Percentiles rank a stretch among this genome's conserved stretches.
Conservation (phyloP, 2,113 vertebrate species). For the Uria aalge region DNA sequence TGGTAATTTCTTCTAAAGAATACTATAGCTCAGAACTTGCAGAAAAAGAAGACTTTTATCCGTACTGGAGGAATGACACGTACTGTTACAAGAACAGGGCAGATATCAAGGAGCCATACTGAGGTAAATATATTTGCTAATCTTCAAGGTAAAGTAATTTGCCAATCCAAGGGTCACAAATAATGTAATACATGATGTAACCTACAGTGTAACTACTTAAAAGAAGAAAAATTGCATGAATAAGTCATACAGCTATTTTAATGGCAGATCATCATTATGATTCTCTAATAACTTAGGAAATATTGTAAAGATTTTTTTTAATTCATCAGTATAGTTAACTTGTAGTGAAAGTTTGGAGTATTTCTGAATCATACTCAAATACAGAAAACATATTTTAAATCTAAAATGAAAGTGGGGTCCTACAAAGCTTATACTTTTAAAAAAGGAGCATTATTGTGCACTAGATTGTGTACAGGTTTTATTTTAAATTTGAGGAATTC, state of each 20-base stretch:
- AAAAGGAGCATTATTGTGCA: not conserved
- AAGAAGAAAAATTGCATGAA: not conserved
- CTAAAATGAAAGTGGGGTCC: not conserved
- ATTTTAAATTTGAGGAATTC: not conserved
- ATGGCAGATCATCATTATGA: not conserved
- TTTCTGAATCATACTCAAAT: not conserved
- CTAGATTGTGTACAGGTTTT: not conserved
- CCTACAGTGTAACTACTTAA: conserved; percentile 62
- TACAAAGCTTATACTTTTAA: not conserved
- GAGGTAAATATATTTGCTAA: conserved; percentile 37
- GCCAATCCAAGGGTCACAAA: conserved; percentile 78
- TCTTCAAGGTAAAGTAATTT: conserved; percentile 82
- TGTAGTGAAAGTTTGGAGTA: not conserved
- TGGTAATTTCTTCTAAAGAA: not conserved
- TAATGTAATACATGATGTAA: conserved; percentile 82
- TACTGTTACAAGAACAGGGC: not conserved
- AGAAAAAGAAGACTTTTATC: not conserved
- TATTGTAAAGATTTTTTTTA: not conserved
- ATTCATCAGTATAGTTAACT: not conserved
- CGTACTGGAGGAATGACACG: not conserved
- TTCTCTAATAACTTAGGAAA: not conserved
- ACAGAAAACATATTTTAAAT: not conserved
- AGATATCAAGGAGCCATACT: not conserved
- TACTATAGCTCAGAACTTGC: not conserved
- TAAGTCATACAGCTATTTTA: not conserved